phyloP scores from a whole-genome alignment of 2,888 invertebrate species.

The Spilarctia lutea region DNA sequence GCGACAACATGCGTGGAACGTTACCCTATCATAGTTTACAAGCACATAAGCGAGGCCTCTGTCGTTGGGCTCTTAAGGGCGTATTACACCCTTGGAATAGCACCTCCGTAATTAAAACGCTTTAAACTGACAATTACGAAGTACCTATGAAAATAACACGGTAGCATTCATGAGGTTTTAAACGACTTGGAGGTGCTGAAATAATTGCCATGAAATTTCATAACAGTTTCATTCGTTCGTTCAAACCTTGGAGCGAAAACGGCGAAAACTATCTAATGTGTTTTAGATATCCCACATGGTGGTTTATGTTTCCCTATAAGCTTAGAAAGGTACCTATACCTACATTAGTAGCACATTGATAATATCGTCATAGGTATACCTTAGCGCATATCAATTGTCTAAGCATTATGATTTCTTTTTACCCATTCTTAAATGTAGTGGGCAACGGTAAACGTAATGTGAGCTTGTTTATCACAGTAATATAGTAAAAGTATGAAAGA shows the following conservation, averaged over 20 bases:
- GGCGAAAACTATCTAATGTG: slow-evolving; percentile 13
- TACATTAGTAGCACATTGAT: slow-evolving; percentile 32
- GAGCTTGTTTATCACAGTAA: not conserved
- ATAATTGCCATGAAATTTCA: slow-evolving; percentile 48
- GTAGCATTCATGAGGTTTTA: slow-evolving; percentile 57
- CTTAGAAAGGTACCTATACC: slow-evolving; percentile 16
- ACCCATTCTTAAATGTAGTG: not conserved
- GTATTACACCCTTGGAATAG: slow-evolving; percentile 81
- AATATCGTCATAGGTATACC: slow-evolving; percentile 21
- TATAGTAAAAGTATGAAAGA: not conserved
- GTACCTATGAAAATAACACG: slow-evolving; percentile 67
- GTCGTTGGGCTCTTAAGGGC: slow-evolving; percentile 74
- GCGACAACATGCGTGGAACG: slow-evolving; percentile 59
- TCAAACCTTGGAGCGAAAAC: slow-evolving; percentile 15
- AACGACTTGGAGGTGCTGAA: slow-evolving; percentile 48
- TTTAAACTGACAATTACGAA: slow-evolving; percentile 80
- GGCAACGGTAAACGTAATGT: not conserved
- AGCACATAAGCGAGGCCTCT: slow-evolving; percentile 68
- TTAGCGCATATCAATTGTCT: not conserved
- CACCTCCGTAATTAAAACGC: slow-evolving; percentile 83
- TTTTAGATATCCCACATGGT: slow-evolving; percentile 15
- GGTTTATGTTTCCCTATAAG: slow-evolving; percentile 1
- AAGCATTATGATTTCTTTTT: too few species aligned
- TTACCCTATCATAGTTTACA: slow-evolving; percentile 77
- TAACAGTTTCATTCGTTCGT: slow-evolving; percentile 23